These are phyloP conservation scores for Cebus imitator DNA, from an alignment of 2,113 vertebrate species.

Conservation along the genomic window DNA sequence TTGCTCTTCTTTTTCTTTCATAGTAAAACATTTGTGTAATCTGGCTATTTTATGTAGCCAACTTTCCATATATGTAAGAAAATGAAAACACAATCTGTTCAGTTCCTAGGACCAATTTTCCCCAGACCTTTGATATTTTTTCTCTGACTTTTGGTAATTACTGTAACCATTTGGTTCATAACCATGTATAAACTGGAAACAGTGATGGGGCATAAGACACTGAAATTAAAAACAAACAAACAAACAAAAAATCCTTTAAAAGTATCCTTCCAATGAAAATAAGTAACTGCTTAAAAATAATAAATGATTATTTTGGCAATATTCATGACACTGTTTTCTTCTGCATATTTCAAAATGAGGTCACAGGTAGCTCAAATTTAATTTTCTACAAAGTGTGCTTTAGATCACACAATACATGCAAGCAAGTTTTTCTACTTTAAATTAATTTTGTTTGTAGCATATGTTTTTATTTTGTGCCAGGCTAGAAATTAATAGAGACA, in stretches of 20 bases:
- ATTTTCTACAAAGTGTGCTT: not conserved
- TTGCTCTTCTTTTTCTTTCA: not conserved
- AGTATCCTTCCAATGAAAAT: not conserved
- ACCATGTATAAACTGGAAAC: not conserved
- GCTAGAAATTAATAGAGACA: not conserved
- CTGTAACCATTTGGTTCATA: not conserved
- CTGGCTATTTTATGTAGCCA: not conserved
- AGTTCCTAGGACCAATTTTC: not conserved
- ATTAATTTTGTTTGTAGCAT: constrained; percentile 12
- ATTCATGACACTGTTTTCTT: not conserved
- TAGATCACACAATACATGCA: not conserved
- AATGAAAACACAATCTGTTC: not conserved
- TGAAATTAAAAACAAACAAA: not conserved
- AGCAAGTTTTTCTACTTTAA: not conserved
- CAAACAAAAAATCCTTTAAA: not conserved
- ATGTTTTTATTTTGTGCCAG: constrained; percentile 3
- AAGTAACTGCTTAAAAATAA: constrained; percentile 30
- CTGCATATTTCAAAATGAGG: not conserved
- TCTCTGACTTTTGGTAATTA: not conserved
- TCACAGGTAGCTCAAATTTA: not conserved
- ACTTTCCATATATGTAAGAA: not conserved
- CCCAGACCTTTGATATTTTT: not conserved
- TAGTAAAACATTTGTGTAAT: not conserved
- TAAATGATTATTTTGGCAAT: not conserved
- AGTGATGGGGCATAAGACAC: not conserved